These are phyloP conservation scores for Odocoileus hemionus DNA, from an alignment of 2,113 vertebrate genomes.

Conservation along the genomic window DNA sequence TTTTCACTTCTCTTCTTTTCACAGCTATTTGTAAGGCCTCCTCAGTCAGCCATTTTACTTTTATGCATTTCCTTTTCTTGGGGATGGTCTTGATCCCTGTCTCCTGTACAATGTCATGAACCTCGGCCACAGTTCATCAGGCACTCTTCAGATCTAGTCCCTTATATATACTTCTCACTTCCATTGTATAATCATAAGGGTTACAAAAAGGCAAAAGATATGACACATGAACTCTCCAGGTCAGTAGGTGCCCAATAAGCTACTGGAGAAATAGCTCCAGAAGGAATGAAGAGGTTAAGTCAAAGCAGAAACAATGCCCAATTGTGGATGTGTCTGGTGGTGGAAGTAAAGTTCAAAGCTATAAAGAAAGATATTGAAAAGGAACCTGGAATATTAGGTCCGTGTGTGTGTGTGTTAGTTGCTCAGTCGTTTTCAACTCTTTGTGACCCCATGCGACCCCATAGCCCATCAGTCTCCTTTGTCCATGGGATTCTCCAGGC, in stretches of 20 bases:
- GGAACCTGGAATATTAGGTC: neutral
- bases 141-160: neutral
- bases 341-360: neutral
- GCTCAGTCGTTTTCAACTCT: rapidly evolving
- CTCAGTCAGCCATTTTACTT: neutral
- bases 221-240: neutral
- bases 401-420: neutral
- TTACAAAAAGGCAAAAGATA: neutral
- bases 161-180: neutral
- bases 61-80: neutral
- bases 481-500: neutral
- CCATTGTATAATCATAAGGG: neutral
- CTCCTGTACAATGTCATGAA: neutral
- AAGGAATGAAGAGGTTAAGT: neutral
- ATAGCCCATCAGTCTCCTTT: neutral
- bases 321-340: neutral
- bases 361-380: neutral
- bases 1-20: neutral
- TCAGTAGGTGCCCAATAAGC: neutral
- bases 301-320: neutral
- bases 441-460: neutral
- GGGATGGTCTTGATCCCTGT: neutral
- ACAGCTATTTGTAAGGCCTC: neutral
- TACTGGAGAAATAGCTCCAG: neutral
- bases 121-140: neutral